Base-by-base conservation (phyloP, 2,888 invertebrate genomes). In the Acronicta alni region DNA sequence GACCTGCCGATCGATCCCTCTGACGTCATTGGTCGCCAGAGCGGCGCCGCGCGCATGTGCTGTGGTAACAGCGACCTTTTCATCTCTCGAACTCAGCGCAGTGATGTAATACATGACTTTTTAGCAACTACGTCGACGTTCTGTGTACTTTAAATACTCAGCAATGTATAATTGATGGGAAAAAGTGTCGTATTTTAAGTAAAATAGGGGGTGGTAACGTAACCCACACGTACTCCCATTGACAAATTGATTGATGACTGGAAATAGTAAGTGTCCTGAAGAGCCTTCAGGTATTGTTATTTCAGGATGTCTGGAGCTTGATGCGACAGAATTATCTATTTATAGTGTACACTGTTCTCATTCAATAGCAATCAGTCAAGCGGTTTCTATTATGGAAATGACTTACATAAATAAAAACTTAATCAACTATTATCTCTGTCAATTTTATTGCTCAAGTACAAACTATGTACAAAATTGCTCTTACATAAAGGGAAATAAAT, bases 231-330 rank as follows among this genome's bases (percentile, higher is more conserved):
- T 69, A 65, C 73, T 79, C 79, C 79, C 92, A 91, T 91, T 92
- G 90, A 92, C 86, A 86, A 89, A 88, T 88, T 89, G 88, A 91
- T 89, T 85, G 87, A 90, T 83, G 88, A 82, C 76, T 67, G 62
- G 64, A 63, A 62, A 75, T 73, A 42, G 18, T 68, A 45, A 67
- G 16, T 51, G 12, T 55, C 52, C 46, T 37, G n/a, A 45, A 16
- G 16, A 17, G 14, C 30, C 41, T 49, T n/a, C 26, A 42, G 39
- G 10, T 64, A 32, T 18, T 20, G 46, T 30, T 17, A 43, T 30
- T n/a, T 14, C 8, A 9, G 30, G 18, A 37, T 16, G 4, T 15
- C 15, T 18, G 20, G 14, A 47, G 14, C 17, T 2, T 18, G 9
- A 2, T 16, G 12, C 2, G 20, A 23, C 8, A 15, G 9, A 12